Conservation (phyloP, 2,113 vertebrate genomes). For the Fukomys damarensis region DNA sequence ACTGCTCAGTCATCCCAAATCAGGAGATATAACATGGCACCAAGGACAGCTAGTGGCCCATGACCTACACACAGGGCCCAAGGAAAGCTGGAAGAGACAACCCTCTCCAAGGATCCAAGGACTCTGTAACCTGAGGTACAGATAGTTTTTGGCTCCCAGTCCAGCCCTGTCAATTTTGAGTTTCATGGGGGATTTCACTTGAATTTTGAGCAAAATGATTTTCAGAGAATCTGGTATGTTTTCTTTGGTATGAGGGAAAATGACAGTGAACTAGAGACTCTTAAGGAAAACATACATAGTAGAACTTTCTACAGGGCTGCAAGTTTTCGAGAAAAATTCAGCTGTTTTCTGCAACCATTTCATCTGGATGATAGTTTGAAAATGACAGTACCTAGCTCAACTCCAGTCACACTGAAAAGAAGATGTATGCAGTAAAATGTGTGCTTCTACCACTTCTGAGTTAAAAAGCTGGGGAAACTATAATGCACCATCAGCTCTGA, state of each 20-base stretch:
- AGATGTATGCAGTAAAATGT: neutral
- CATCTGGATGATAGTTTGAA: neutral
- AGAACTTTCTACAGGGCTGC: neutral
- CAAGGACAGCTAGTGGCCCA: neutral
- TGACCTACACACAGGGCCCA: neutral
- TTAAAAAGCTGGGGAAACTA: neutral
- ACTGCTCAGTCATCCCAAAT: neutral
- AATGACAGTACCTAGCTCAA: neutral
- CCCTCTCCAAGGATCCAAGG: neutral
- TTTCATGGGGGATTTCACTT: neutral
- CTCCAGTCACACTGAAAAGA: neutral
- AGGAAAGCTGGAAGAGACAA: neutral
- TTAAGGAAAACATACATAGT: neutral
- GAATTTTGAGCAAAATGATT: neutral
- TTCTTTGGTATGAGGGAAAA: slow-evolving; percentile 41
- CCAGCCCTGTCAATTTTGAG: neutral
- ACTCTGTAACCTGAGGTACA: neutral
- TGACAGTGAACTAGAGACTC: neutral
- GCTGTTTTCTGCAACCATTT: neutral
- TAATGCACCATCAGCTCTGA: neutral
- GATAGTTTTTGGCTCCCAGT: neutral
- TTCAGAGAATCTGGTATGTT: neutral
- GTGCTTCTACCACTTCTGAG: neutral
- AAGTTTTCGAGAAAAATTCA: neutral
- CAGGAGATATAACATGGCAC: neutral